Base-by-base conservation (phyloP, 2,113 vertebrate species). In the Hipposideros armiger region DNA sequence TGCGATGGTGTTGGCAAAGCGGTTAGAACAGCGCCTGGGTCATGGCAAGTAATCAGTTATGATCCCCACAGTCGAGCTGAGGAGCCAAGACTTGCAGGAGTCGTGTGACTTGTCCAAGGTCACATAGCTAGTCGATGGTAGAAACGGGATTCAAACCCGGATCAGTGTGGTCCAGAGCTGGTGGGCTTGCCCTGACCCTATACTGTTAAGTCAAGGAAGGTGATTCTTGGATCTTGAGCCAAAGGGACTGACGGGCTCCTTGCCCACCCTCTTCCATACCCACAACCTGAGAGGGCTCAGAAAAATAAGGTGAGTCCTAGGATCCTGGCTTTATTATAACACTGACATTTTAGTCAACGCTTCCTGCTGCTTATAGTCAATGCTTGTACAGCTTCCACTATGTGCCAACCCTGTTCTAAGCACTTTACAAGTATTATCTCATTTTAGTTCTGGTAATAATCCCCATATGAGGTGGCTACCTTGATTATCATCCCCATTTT, bases 151-250 rank as follows among this genome's bases (percentile, higher is more conserved):
- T 84, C 54, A 28, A n/a, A 54, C 58, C 47, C 0, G 0, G 56
- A 15, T 42, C 80, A 74, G 54, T 26, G 7, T 15, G 36, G 30
- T 45, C 40, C 58, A 11, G 74, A 78, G 14, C 28, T 24, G 40
- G 32, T 67, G 42, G n/a, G 22, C 90, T 97, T 62, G 42, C 15
- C 74, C 67, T 4, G 16, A 11, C 30, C 30, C 92, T 96, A 95
- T 60, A 17, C 3, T 2, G 78, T n/a, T 2, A 22, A n/a, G 62
- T 13, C 13, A 83, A 94, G 96, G 96, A 92, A 56, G 32, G 69
- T 76, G 94, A 54, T 69, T 97, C 95, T 86, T 81, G 95, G 93
- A 97, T 95, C 74, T 72, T 89, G 80, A 88, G 89, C 26, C 73
- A 70, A 10, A 73, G 78, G 6, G 83, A 82, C 85, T 22, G 84